phyloP scores from a whole-genome alignment of 2,113 vertebrate species.

The Tringa solitaria region DNA sequence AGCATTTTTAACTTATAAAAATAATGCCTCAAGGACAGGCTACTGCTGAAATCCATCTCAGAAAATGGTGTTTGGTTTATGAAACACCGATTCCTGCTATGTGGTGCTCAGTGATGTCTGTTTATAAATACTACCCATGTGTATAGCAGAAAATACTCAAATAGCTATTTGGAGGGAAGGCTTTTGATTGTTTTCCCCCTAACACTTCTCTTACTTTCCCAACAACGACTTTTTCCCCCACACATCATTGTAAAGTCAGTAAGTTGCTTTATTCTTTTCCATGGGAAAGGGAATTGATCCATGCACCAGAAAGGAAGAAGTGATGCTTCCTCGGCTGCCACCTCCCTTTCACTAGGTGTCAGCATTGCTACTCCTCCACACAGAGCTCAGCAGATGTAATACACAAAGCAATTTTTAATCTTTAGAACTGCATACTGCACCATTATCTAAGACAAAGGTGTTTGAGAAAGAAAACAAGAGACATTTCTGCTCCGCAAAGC shows the following conservation, averaged over 20 bases:
- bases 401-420: neutral
- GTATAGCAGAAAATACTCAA: slow-evolving; percentile 49
- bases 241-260: neutral
- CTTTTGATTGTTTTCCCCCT: neutral
- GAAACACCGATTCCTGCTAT: neutral
- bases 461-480: neutral
- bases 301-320: neutral
- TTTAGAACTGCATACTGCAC: neutral
- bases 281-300: neutral
- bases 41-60: neutral
- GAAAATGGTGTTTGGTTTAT: neutral
- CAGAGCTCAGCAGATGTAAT: neutral
- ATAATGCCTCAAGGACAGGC: neutral
- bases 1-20: neutral
- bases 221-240: neutral
- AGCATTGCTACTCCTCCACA: slow-evolving; percentile 37
- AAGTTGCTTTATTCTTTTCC: neutral
- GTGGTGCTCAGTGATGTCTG: neutral
- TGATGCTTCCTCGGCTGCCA: neutral
- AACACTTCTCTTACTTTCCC: neutral
- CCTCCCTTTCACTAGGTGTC: slow-evolving; percentile 43
- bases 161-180: slow-evolving; percentile 59
- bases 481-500: neutral
- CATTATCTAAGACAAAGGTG: slow-evolving; percentile 25
- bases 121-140: neutral